Conservation (phyloP, 2,888 invertebrate genomes). For the Phlogophora meticulosa region DNA sequence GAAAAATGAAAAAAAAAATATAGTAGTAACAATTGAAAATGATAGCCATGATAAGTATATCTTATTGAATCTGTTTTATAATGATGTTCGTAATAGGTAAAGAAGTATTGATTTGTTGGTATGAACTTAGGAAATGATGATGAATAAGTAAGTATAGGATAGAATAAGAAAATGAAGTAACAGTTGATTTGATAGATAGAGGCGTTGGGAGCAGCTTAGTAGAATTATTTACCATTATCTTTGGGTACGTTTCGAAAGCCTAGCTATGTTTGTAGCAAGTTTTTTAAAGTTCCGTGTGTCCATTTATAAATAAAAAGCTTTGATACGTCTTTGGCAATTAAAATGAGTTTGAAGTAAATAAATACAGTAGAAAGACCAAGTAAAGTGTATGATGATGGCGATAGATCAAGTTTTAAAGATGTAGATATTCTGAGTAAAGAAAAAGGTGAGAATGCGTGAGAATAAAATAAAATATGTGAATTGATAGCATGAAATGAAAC, state of each 20-base stretch:
- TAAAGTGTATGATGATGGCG: neutral
- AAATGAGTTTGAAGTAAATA: neutral
- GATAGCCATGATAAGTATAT: neutral
- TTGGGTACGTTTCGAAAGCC: neutral
- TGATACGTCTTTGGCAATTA: neutral
- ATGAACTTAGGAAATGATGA: neutral
- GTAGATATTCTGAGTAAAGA: neutral
- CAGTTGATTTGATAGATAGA: conserved; percentile 1
- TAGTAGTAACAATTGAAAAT: neutral
- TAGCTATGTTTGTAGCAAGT: neutral
- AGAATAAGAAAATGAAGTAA: neutral
- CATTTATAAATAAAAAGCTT: too few relatives aligned
- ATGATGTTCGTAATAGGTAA: neutral
- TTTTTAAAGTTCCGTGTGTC: neutral
- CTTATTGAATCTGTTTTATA: neutral
- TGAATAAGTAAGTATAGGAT: neutral
- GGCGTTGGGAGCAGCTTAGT: neutral
- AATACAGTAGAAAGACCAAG: neutral
- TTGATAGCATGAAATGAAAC: conserved; percentile 72
- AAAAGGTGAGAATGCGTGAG: conserved; percentile 34
- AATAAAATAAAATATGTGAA: conserved; percentile 24
- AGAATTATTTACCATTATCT: neutral
- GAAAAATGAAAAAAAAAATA: neutral
- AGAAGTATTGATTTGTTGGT: neutral
- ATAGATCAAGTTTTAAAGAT: conserved; percentile 14